Evolutionary conservation across 2,888 invertebrate genomes (phyloP).

Genomic region (Allygus modestus): DNA sequence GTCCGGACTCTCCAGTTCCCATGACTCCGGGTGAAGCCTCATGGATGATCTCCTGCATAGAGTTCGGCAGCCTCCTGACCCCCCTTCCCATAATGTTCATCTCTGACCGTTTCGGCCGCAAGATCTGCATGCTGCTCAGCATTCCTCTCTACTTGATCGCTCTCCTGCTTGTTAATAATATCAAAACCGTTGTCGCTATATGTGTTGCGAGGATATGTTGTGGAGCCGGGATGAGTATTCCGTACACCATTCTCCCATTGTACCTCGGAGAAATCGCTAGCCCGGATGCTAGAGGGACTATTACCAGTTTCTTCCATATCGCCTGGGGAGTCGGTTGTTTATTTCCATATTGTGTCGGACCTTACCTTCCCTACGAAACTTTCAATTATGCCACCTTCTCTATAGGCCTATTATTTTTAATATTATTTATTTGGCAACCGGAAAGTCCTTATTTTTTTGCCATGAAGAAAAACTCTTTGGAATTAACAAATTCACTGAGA

Average conservation of each 20-base stretch:
- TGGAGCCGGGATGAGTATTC: constrained; percentile 37
- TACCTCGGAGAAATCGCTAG: constrained; percentile 60
- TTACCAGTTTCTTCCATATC: constrained; percentile 52
- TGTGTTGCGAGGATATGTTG: constrained; percentile 40
- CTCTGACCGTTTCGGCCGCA: constrained; percentile 47
- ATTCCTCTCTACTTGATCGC: constrained; percentile 19
- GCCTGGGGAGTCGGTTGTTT: constrained; percentile 48
- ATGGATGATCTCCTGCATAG: too few species aligned
- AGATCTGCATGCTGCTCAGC: constrained; percentile 39
- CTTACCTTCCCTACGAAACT: constrained; percentile 37
- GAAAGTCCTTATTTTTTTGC: constrained; percentile 56
- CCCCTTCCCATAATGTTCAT: too few species aligned
- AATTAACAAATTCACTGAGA: constrained; percentile 2
- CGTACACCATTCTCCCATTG: constrained; percentile 58
- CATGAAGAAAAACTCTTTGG: constrained; percentile 12
- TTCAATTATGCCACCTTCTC: constrained; percentile 31
- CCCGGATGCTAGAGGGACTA: constrained; percentile 41
- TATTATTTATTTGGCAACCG: too few species aligned
- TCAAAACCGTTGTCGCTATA: neutral
- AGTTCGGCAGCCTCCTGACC: too few species aligned
- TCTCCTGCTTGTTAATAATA: neutral
- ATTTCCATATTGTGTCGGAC: constrained; percentile 58
- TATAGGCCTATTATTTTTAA: constrained; percentile 46
- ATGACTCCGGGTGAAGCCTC: too few species aligned
- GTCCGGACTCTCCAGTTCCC: constrained; percentile 33